These are phyloP conservation scores for Dolichoris vasculosae DNA, from an alignment of 1,140 invertebrate genomes.

Conservation along the genomic window DNA sequence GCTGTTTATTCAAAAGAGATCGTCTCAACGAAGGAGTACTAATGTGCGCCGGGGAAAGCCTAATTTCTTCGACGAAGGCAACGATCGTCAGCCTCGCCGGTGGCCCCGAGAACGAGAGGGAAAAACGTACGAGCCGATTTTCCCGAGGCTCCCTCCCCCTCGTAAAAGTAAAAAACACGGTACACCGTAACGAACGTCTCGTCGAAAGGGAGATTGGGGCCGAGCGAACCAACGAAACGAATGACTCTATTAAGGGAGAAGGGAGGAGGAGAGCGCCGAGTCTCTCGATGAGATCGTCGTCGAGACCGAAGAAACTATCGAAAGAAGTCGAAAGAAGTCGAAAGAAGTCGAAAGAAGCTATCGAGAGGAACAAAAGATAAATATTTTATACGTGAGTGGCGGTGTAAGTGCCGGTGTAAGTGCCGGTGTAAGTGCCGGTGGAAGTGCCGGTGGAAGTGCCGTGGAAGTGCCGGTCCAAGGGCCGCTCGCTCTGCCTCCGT, in stretches of 20 bases:
- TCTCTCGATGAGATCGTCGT: not conserved
- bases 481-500: not conserved
- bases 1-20: not conserved
- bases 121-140: not conserved
- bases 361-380: slow-evolving; percentile 27
- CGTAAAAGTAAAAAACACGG: no score
- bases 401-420: not conserved
- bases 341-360: not conserved
- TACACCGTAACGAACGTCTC: not conserved
- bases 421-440: not conserved
- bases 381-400: slow-evolving; percentile 39
- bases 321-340: not conserved
- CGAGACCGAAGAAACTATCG: no score
- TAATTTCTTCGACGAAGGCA: not conserved
- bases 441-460: not conserved
- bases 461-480: not conserved
- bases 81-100: no score
- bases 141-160: no score
- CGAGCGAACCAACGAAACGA: no score
- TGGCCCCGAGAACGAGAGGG: no score
- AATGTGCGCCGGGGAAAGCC: not conserved
- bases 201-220: no score
- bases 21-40: not conserved
- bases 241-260: not conserved
- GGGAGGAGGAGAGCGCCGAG: no score